Evolutionary conservation across 2,888 invertebrate genomes (phyloP), one percentile per base, ranked within the genome.

Genomic region (Branchellion lobata): DNA sequence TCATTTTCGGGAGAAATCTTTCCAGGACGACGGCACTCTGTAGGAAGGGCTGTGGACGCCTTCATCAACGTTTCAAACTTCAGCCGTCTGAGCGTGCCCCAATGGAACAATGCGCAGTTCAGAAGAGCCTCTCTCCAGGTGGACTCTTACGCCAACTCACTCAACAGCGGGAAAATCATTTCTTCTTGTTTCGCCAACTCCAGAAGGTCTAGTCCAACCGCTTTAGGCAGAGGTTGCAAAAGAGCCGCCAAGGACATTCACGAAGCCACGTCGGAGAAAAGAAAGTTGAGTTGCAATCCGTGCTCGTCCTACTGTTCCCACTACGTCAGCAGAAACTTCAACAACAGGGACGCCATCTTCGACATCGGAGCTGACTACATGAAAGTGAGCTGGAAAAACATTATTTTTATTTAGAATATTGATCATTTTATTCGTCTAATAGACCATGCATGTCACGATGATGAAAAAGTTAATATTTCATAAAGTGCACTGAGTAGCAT

Each of bases 331-430:
- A 83, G 84, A 34, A 83, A 85, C 81, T 86, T 85, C 82, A 82
- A 84, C 79, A 85, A 84, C 76, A 53, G 82, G 34, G 82, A 82
- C 34, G 69, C 77, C 33, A 80, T 83, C 40, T 81, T 95, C 73
- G 94, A 94, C 86, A 96, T 97, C 85, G 96, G 96, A 31, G 95
- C 95, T 76, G 96, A 96, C 89, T 95, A 95, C 80, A 91, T 96
- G 84, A 91, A 96, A 86, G 94, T 96, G 27, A 0, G 34, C 0
- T 27, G 24, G 2, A 33, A 21, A 40, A 40, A 21, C 18, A 14
- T 72, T 36, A 14, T 14, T 36, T 33, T 18, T 24, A n/a, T 36
- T 34, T 72, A 33, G n/a, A n/a, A n/a, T n/a, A n/a, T n/a, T n/a
- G n/a, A n/a, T n/a, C n/a, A n/a, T n/a, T n/a, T n/a, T n/a, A n/a